A percentile compares a stretch with the other conserved stretches of the same genome.
phyloP scores from a whole-genome alignment of 2,888 invertebrate genomes.

The Eurois occulta region DNA sequence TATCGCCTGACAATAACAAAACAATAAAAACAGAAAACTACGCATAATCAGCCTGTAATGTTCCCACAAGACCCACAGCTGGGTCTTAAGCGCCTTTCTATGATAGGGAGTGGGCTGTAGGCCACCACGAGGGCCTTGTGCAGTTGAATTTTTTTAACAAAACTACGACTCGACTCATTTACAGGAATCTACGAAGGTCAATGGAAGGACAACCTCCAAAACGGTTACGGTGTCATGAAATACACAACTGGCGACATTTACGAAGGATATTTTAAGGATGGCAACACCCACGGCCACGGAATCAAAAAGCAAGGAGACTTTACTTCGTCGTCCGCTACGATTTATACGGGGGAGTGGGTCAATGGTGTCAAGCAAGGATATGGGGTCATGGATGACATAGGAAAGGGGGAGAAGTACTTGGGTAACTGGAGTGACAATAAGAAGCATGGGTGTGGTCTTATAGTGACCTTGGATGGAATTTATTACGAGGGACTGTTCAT shows the following conservation, averaged over 20 bases:
- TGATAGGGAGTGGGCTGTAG: not conserved
- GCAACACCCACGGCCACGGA: conserved; percentile 96
- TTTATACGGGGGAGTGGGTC: conserved; percentile 97
- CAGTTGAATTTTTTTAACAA: not conserved
- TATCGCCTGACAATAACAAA: conserved; percentile 2
- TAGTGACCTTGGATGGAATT: conserved; percentile 96
- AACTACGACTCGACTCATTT: conserved; percentile 46
- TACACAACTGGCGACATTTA: conserved; percentile 95
- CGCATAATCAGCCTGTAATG: not conserved
- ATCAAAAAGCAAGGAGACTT: conserved; percentile 95
- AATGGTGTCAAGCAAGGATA: conserved; percentile 95
- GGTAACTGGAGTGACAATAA: conserved; percentile 96
- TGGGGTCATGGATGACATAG: conserved; percentile 96
- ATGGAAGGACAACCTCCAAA: conserved; percentile 95
- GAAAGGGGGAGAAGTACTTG: conserved; percentile 96
- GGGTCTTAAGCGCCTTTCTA: not conserved
- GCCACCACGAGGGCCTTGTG: not conserved
- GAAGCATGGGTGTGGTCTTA: conserved; percentile 95
- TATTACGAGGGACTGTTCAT: conserved; percentile 97
- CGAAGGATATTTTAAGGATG: conserved; percentile 96
- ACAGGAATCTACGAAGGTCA: conserved; percentile 94
- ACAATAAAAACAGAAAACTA: not conserved
- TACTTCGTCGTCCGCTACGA: conserved; percentile 93
- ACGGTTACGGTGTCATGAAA: conserved; percentile 94
- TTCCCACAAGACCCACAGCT: not conserved